phyloP scores from a whole-genome alignment of 1,140 invertebrate genomes.

The Diprion similis region DNA sequence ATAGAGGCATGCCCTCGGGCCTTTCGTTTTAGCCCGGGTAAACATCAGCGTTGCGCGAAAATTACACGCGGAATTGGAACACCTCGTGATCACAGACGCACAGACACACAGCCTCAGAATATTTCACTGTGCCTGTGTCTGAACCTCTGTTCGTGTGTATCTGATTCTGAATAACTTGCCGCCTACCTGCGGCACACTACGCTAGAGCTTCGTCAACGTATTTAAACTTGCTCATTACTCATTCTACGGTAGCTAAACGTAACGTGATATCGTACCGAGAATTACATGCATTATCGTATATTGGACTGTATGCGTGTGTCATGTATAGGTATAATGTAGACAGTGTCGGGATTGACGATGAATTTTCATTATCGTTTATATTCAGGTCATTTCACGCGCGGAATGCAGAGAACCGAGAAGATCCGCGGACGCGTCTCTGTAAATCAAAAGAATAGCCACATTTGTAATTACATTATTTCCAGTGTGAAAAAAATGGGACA shows the following conservation, averaged over 20 bases:
- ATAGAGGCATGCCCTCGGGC: no score
- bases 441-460: no score
- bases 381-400: no score
- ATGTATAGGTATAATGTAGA: no score
- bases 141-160: background rate
- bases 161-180: background rate
- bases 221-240: slow-evolving; percentile 3
- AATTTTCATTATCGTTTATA: background rate
- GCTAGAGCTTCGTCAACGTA: background rate
- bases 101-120: background rate
- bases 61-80: background rate
- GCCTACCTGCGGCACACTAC: slow-evolving; percentile 1
- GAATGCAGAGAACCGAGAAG: no score
- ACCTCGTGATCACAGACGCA: background rate
- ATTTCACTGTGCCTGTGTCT: no score
- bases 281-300: background rate
- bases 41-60: background rate
- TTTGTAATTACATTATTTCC: no score
- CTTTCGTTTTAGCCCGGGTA: background rate
- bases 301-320: background rate
- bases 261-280: background rate
- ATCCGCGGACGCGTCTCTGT: no score
- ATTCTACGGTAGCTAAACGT: background rate
- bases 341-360: background rate
- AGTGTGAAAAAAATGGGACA: no score